Evolutionary conservation across 1,140 invertebrate genomes (phyloP), one percentile per base, ranked within the genome.

Genomic region (Lepidotrigona ventralis): DNA sequence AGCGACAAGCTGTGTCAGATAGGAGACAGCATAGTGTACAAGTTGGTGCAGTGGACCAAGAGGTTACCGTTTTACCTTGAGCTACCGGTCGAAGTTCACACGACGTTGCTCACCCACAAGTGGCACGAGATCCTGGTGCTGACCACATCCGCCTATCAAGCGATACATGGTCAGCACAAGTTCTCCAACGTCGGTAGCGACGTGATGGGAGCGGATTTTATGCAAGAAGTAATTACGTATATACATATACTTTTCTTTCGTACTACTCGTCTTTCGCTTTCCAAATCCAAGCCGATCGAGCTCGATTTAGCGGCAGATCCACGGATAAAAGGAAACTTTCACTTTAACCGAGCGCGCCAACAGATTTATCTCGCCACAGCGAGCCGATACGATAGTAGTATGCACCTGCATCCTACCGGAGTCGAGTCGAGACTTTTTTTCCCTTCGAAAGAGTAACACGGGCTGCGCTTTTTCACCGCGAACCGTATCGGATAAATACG

Each of bases 21-120:
- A 92, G 98, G 98, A 71, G 98, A 99, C 94, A 98, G 98, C 74
- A 99, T 99, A 91, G 98, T 99, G 60, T 98, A 98, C 95, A 99
- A 99, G 94, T 96, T 99, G 94, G 98, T 99, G 81, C 98, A 99
- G 94, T 99, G 99, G 99, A 99, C 98, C 88, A 99, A 99, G 94
- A 96, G 98, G 93, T 94, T 99, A 93, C 99, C 99, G 56, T 99
- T 99, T 94, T 99, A 99, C 92, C 95, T 97, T 92, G 98, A 99
- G 94, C 96, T 99, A 86, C 98, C 98, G 46, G 97, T 99, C 83
- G 97, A 99, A 94, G 97, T 98, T 85, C 98, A 99, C 92, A 99
- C 98, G 74, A 97, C 98, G 94, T 95, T 99, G 86, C 95, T 99
- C 85, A 99, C 98, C 86, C 98, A 99, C 93, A 99, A 99, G 93